Evolutionary conservation across 2,888 invertebrate species (phyloP).

Genomic region (Timandra comae): DNA sequence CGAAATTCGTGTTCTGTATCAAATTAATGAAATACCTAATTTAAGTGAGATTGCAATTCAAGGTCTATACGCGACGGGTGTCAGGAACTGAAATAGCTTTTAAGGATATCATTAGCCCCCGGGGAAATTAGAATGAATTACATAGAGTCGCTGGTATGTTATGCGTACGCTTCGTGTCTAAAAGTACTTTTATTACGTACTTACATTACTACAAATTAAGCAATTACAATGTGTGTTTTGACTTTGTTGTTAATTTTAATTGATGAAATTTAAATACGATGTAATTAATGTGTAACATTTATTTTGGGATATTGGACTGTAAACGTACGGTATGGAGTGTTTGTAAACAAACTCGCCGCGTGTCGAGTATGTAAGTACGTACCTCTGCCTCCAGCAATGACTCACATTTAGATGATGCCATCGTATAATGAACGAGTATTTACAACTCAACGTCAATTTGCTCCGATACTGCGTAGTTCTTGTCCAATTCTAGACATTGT

Average conservation of each 20-base stretch:
- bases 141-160: constrained; percentile 32
- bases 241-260: constrained; percentile 1
- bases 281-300: constrained; percentile 8
- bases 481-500: constrained; percentile 15
- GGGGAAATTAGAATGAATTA: constrained; percentile 67
- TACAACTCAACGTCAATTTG: constrained; percentile 25
- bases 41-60: constrained; percentile 27
- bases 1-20: constrained; percentile 23
- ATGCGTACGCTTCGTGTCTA: constrained; percentile 19
- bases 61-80: constrained; percentile 28
- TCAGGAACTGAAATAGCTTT: constrained; percentile 50
- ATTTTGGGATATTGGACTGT: constrained; percentile 7
- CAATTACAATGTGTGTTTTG: constrained; percentile 1
- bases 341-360: constrained; percentile 49
- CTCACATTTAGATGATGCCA: constrained; percentile 51
- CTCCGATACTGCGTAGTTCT: constrained; percentile 32
- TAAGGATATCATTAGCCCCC: constrained; percentile 56
- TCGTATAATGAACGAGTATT: constrained; percentile 32
- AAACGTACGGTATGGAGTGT: constrained; percentile 25
- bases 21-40: constrained; percentile 27
- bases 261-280: background rate
- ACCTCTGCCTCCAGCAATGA: constrained; percentile 33
- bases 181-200: no score
- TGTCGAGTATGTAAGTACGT: constrained; percentile 23
- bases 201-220: constrained; percentile 1